Percentiles rank a stretch among this genome's conserved stretches.
Conservation (phyloP, 2,113 vertebrate species). For the Eretmochelys imbricata region DNA sequence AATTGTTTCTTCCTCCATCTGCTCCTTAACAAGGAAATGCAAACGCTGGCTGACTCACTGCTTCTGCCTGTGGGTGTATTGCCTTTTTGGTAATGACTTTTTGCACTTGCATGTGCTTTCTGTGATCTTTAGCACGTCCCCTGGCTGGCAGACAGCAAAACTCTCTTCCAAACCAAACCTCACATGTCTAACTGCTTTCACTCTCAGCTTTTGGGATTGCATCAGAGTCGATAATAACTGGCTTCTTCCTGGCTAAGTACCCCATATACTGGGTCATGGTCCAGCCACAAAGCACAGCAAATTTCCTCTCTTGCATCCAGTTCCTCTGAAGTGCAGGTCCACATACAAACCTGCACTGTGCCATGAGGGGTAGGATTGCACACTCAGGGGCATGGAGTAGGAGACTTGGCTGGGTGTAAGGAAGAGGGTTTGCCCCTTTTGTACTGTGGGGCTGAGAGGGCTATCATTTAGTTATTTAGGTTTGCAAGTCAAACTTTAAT, state of each 20-base stretch:
- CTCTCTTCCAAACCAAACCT: slow-evolving; percentile 15
- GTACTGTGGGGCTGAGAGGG: neutral
- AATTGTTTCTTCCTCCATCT: slow-evolving; percentile 7
- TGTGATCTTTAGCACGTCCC: slow-evolving; percentile 67
- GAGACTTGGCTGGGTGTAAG: neutral
- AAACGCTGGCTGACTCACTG: slow-evolving; percentile 35
- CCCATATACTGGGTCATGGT: neutral
- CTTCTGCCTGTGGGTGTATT: neutral
- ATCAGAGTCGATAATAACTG: slow-evolving; percentile 47
- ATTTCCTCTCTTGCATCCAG: neutral
- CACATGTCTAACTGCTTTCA: slow-evolving; percentile 57
- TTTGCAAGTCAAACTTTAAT: neutral
- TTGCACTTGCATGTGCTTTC: slow-evolving; percentile 16
- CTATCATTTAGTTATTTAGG: neutral
- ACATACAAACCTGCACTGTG: neutral
- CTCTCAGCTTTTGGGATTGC: slow-evolving; percentile 25
- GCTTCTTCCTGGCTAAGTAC: slow-evolving; percentile 17
- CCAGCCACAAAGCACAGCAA: neutral
- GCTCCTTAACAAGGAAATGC: slow-evolving; percentile 1
- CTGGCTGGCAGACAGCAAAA: slow-evolving; percentile 55
- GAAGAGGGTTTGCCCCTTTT: neutral
- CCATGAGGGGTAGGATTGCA: neutral
- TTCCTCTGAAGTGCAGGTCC: neutral
- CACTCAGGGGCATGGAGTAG: neutral
- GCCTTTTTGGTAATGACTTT: neutral